Evolutionary conservation across 2,888 invertebrate genomes (phyloP), one percentile per base, ranked within the genome.

Genomic region (Troides aeacus): DNA sequence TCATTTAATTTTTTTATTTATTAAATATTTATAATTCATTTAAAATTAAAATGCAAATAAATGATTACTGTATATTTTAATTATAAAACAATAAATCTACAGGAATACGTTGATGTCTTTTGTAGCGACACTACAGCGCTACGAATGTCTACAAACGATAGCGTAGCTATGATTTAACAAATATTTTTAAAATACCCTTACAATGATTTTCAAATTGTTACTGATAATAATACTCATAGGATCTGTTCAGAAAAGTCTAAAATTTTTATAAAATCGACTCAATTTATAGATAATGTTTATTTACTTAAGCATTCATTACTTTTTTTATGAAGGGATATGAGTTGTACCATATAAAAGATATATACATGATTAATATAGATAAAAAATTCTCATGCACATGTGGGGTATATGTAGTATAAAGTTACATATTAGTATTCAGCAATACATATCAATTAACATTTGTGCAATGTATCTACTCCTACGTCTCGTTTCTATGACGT

Each of bases 131-230:
- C 15, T 24, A 58, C 23, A 59, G 36, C 53, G 62, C 70, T 70
- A 70, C 70, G 66, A 60, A 70, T 60, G 63, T 70, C 70, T 70
- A 70, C 70, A 66, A 30, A 21, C 10, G 10, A 21, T 46, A 57
- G 24, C 70, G 66, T 66, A 66, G 70, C 66, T 57, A 21, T 21
- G 57, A 57, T 1, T 17, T 50, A 17, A 18, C 50, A 2, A 17
- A 50, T 50, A 50, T 1, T 18, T 17, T 17, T 39, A 17, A 18
- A 50, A 15, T 50, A 17, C 2, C 17, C 15, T 50, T 50, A 18
- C 18, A 50, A 50, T 50, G 15, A 15, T 17, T 17, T 50, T 50
- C 0, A 50, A 50, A 18, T 50, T 50, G 17, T 17, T 1, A 18
- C 4, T 50, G 15, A 50, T 4, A 50, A 50, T 50, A 46, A 46